phyloP scores from a whole-genome alignment of 2,113 vertebrate species.

The Sialia sialis region DNA sequence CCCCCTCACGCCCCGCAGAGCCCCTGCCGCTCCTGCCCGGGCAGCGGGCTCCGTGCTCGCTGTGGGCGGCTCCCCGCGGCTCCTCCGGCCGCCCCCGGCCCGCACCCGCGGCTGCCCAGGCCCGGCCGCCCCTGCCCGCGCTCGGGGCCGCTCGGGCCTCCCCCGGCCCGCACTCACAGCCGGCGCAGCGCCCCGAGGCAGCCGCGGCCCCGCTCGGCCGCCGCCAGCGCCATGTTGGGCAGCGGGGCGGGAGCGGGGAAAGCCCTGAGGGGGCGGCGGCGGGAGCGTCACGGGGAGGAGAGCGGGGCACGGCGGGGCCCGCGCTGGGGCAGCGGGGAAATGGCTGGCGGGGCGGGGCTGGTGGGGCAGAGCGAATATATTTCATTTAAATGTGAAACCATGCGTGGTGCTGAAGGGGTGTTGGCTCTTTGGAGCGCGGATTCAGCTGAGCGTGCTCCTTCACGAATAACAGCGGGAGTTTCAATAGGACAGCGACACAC shows the following conservation, averaged over 20 bases:
- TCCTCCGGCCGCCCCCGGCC: neutral
- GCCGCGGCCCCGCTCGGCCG: neutral
- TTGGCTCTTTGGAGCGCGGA: fast-evolving
- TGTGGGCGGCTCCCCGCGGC: neutral
- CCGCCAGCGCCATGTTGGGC: constrained; percentile 19
- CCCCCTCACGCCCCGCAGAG: neutral
- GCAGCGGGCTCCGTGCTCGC: neutral
- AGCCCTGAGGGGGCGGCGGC: neutral
- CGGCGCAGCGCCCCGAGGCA: neutral
- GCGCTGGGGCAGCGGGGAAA: neutral
- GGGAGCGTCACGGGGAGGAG: neutral
- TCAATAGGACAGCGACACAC: fast-evolving
- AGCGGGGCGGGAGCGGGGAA: neutral
- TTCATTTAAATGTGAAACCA: fast-evolving
- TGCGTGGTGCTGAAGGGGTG: fast-evolving
- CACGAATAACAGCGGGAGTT: neutral
- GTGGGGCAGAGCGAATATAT: fast-evolving
- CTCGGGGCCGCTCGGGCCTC: neutral
- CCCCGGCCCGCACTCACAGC: constrained; percentile 21
- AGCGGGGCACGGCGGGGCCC: too few species aligned
- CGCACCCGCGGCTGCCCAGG: neutral
- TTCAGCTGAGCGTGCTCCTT: fast-evolving
- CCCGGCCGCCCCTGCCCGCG: neutral
- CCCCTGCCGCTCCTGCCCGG: neutral
- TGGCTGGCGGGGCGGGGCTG: neutral